Evolutionary conservation across 2,888 invertebrate species (phyloP), one percentile per base, ranked within the genome.

Genomic region (Exocentrus adspersus): DNA sequence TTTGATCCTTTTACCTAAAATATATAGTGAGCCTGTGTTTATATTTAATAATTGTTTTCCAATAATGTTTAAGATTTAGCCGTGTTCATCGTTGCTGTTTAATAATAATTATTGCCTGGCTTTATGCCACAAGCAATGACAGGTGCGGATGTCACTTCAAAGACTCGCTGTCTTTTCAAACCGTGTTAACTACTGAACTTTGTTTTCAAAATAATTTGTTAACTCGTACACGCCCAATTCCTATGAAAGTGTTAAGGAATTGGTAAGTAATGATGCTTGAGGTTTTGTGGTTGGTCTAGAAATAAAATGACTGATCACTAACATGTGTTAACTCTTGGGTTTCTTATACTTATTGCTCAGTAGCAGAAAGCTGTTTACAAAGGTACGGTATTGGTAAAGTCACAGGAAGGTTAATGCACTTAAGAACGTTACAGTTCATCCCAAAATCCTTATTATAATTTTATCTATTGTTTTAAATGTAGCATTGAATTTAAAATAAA

Each of bases 121-220:
- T 2, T 48, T 48, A 9, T 24, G 14, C 24, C 16, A 48, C 48
- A 48, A 48, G 28, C 28, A 48, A 28, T 28, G 16, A 17, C 48
- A 48, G 28, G 28, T 48, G 28, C 28, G 24, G 28, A 24, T 28
- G 24, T 17, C 48, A 28, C 14, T 28, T 28, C 14, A 28, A 28
- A 48, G 28, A 14, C 9, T 16, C 28, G 48, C 28, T 48, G 16
- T 48, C 28, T 48, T 28, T 48, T 28, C 12, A 28, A 24, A 28
- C 16, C 12, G 3, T 28, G 24, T 28, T 48, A 48, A 28, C 17
- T 12, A 48, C 48, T 9, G 24, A 21, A 2, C 3, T 37, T 37
- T 37, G 37, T 48, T 28, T 48, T 48, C 4, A 14, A 48, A 24
- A 10, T 28, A 48, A 48, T 48, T 48, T 48, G 48, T 37, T 37